Percentiles rank a stretch among this genome's conserved stretches.
Evolutionary conservation across 2,113 vertebrate genomes (phyloP).

Genomic region (Epinephelus fuscoguttatus): DNA sequence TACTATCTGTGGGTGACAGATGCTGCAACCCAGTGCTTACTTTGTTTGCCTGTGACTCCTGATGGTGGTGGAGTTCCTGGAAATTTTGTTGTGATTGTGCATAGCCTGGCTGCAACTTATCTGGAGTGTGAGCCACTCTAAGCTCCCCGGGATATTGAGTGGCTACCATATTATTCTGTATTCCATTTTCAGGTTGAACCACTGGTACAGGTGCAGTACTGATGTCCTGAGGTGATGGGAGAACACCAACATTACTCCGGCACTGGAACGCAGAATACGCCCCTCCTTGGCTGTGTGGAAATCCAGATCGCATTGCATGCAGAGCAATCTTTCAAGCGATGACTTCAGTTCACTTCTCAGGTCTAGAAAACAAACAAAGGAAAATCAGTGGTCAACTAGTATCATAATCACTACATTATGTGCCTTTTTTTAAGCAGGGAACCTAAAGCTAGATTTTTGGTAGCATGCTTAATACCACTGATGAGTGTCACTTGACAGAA

Average conservation of each 20-base stretch:
- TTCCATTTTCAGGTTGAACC: neutral
- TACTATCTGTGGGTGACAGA: neutral
- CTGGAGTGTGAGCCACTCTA: neutral
- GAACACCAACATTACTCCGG: neutral
- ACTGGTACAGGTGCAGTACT: neutral
- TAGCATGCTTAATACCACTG: too few relatives aligned
- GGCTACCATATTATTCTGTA: neutral
- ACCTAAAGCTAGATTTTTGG: too few relatives aligned
- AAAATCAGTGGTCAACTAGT: neutral
- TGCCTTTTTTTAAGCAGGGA: too few relatives aligned
- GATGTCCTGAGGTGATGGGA: neutral
- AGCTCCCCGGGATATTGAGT: neutral
- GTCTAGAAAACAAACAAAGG: conserved; percentile 41
- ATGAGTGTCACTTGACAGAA: too few relatives aligned
- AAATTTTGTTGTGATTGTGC: neutral
- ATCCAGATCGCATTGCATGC: conserved; percentile 18
- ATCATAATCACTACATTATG: neutral
- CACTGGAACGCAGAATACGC: neutral
- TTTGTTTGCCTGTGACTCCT: neutral
- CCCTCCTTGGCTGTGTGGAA: neutral
- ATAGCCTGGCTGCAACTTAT: neutral
- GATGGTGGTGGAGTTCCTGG: neutral
- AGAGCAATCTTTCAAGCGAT: conserved; percentile 29
- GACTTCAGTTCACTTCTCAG: neutral
- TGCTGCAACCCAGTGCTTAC: neutral